phyloP scores from a whole-genome alignment of 2,888 invertebrate species.

The Carpatolechia fugitivella region DNA sequence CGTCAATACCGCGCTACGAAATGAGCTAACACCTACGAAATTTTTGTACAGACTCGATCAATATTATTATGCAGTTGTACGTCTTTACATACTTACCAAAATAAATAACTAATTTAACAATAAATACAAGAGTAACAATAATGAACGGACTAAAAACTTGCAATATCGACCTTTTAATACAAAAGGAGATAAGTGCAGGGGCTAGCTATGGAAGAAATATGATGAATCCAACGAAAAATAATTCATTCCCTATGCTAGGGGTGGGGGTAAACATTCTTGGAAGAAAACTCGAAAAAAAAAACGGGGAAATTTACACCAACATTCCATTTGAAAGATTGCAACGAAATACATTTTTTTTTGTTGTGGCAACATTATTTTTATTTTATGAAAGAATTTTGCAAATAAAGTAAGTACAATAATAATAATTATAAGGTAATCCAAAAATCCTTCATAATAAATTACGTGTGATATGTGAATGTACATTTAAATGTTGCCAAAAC shows the following conservation, averaged over 20 bases:
- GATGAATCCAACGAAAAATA: slow-evolving; percentile 56
- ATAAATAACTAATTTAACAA: slow-evolving; percentile 14
- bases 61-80: slow-evolving; percentile 27
- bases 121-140: slow-evolving; percentile 22
- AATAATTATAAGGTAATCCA: not conserved
- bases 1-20: no score
- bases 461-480: not conserved
- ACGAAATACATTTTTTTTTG: slow-evolving; percentile 50
- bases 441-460: slow-evolving; percentile 6
- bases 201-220: slow-evolving; percentile 66
- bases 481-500: slow-evolving; percentile 63
- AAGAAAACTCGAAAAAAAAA: slow-evolving; percentile 47
- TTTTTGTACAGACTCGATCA: no score
- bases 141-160: slow-evolving; percentile 53
- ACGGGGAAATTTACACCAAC: slow-evolving; percentile 81
- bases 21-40: no score
- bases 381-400: slow-evolving; percentile 2
- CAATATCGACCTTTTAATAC: slow-evolving; percentile 65
- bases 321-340: slow-evolving; percentile 81
- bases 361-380: slow-evolving; percentile 60
- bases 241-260: slow-evolving; percentile 72
- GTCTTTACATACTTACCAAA: slow-evolving; percentile 51
- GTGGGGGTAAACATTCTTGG: slow-evolving; percentile 82
- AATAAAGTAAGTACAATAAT: no score
- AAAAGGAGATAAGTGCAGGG: slow-evolving; percentile 61